These are phyloP conservation scores for Cryptoblepharus egeriae DNA, from an alignment of 2,797 vertebrate species.

Conservation along the genomic window DNA sequence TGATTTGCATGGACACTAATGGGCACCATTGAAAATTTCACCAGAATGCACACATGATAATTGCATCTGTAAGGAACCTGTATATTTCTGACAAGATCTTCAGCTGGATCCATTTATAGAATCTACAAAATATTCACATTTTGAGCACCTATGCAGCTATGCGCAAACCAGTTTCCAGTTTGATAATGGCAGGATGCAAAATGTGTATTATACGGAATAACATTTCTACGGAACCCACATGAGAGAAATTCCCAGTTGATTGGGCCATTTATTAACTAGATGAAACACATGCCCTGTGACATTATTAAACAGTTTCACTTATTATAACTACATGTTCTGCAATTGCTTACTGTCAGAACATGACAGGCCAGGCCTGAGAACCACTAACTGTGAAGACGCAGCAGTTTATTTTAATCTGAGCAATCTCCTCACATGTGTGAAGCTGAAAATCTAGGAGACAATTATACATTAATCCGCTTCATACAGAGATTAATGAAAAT, in stretches of 20 bases:
- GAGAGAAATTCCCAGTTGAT: not conserved
- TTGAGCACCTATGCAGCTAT: too few relatives aligned
- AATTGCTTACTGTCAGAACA: not conserved
- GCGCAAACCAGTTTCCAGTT: not conserved
- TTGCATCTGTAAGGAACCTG: not conserved
- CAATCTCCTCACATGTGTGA: not conserved
- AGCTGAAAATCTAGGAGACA: slow-evolving; percentile 24
- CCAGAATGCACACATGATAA: not conserved
- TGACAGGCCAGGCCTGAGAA: not conserved
- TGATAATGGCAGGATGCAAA: not conserved
- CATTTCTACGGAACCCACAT: not conserved
- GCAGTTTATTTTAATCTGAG: slow-evolving; percentile 34
- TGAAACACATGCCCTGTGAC: slow-evolving; percentile 13
- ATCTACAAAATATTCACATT: too few relatives aligned
- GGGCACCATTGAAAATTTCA: not conserved
- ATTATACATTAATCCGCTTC: slow-evolving; percentile 33
- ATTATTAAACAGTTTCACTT: slow-evolving; percentile 23
- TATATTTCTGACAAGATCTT: not conserved
- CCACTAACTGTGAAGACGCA: slow-evolving; percentile 30
- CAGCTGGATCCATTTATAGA: not conserved
- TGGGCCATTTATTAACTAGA: slow-evolving; percentile 6
- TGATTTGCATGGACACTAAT: not conserved
- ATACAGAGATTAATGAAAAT: not conserved
- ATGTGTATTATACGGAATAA: not conserved
- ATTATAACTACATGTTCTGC: slow-evolving; percentile 10